Evolutionary conservation across 1,140 invertebrate species (phyloP), one percentile per base, ranked within the genome.

Genomic region (Zaprionus gabonicus): DNA sequence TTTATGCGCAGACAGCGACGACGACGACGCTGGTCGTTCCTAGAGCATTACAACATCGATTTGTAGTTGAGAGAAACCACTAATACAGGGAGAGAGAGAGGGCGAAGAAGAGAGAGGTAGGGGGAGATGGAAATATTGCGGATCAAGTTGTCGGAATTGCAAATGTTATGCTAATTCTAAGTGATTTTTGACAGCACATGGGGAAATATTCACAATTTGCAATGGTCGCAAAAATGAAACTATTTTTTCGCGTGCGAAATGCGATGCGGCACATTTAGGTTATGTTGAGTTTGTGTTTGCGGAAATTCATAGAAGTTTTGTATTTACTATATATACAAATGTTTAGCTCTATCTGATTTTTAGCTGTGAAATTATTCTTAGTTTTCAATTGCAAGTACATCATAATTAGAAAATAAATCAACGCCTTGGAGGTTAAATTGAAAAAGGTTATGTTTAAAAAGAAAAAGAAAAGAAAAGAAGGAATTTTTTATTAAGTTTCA

Each of bases 1-100:
- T 74, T 69, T 74, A 69, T 69, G 36, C 20, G 36, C 36, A 38
- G n/a, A 28, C 20, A 60, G 46, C 64, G 15, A 60, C 3, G 59
- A 23, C 31, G 63, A 23, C 31, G 56, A 31, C 53, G 41, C 53
- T 44, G 25, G 27, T 46, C 41, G 41, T 46, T 17, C 5, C 41
- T 17, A 46, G 41, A 17, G 15, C 12, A 15, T 41, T 38, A 17
- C 46, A 38, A 53, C 44, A 38, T 53, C 23, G 44, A 69, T 53
- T 69, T 53, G 31, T 10, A 38, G 31, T 53, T 69, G 34, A 59
- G 36, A 3, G n/a, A 59, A 67, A 34, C 31, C 31, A 34, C 31
- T 34, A 10, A 34, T 34, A 34, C 31, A 3, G 10, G 53, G 23
- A 36, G 9, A 53, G 51, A 27, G 25, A 53, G 20, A 27, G 49